phyloP scores from a whole-genome alignment of 2,797 vertebrate genomes.

The Argya squamiceps region DNA sequence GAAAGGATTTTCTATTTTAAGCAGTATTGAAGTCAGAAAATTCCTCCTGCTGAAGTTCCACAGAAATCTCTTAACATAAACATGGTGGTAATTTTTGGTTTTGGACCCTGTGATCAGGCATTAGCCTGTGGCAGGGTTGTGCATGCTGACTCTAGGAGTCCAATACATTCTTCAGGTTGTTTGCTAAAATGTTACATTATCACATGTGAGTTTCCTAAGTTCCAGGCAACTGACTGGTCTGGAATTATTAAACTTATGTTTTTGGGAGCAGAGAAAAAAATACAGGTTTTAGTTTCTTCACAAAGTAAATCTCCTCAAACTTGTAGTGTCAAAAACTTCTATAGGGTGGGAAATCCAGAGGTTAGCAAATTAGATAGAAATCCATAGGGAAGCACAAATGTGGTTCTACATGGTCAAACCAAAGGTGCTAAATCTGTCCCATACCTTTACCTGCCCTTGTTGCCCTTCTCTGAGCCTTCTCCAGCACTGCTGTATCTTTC shows the following conservation, averaged over 20 bases:
- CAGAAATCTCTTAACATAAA: neutral
- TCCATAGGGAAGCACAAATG: neutral
- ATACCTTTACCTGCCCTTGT: neutral
- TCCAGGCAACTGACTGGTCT: neutral
- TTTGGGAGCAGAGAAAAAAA: neutral
- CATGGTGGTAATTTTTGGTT: neutral
- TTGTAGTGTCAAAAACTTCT: neutral
- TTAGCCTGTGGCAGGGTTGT: neutral
- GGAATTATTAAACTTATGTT: neutral
- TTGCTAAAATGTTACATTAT: neutral
- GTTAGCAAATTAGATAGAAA: neutral
- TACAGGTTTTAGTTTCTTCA: neutral
- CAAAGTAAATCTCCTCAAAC: neutral
- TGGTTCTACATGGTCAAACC: neutral
- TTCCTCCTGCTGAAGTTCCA: neutral
- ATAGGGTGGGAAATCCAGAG: neutral
- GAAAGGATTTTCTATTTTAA: neutral
- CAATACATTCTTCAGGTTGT: neutral
- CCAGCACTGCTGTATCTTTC: neutral
- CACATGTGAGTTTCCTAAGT: neutral
- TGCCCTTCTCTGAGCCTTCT: neutral
- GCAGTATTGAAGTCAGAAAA: neutral
- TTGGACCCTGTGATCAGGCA: neutral
- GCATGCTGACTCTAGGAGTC: neutral
- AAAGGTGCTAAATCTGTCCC: neutral